phyloP scores from a whole-genome alignment of 30 jellyfish, hydroid and myxozoan genomes.

The Turritopsis dohrnii region DNA sequence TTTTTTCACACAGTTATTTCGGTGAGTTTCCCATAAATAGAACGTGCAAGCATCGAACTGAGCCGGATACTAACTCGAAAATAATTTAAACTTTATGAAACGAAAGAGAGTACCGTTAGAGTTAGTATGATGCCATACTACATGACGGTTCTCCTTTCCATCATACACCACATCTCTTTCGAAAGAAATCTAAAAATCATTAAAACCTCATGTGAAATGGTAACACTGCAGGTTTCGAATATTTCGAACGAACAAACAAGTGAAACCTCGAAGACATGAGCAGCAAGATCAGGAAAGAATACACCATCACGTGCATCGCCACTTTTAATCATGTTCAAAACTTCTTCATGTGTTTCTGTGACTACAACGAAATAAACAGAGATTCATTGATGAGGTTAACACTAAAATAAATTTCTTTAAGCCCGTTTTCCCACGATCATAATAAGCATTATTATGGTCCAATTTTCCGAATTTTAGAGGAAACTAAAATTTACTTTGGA shows the following conservation, averaged over 20 bases:
- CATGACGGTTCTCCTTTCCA: neutral
- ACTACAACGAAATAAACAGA: slow-evolving; percentile 4
- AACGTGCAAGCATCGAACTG: too few species aligned
- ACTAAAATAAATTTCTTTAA: neutral
- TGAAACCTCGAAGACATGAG: neutral
- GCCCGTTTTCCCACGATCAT: too few species aligned
- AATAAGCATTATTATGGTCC: too few species aligned
- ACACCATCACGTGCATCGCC: slow-evolving; percentile 12
- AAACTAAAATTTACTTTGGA: neutral
- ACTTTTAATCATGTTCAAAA: neutral
- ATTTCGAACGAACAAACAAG: neutral
- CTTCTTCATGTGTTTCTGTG: slow-evolving; percentile 17
- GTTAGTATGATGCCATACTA: slow-evolving; percentile 1
- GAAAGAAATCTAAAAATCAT: slow-evolving; percentile 5
- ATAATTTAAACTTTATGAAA: too few species aligned
- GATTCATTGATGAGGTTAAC: neutral
- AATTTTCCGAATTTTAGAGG: too few species aligned
- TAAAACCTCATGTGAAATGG: neutral
- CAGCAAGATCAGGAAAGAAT: neutral
- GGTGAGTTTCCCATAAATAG: too few species aligned
- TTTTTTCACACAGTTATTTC: neutral
- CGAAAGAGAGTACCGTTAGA: neutral
- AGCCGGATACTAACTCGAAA: too few species aligned
- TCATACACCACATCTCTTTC: slow-evolving; percentile 3
- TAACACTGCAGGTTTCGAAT: neutral